A percentile compares a stretch with the other conserved stretches of the same genome.
Conservation (phyloP, 2,113 vertebrate species). For the Saguinus imperator region DNA sequence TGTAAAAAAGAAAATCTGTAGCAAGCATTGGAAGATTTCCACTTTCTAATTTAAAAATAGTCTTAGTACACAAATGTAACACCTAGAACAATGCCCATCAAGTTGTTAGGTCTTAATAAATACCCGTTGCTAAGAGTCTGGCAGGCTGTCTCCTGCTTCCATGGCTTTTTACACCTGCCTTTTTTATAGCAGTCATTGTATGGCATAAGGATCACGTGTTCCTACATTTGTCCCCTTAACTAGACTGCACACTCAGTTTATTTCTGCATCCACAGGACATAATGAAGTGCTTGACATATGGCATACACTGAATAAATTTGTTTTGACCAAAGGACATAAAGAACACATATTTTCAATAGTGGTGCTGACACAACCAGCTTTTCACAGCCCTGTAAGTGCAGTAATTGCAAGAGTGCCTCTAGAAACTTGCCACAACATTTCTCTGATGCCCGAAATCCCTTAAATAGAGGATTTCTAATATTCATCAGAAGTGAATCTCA, state of each 20-base stretch:
- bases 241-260: neutral
- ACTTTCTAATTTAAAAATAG: conserved; percentile 28
- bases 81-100: neutral
- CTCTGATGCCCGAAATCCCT: neutral
- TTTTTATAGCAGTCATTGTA: neutral
- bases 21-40: neutral
- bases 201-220: neutral
- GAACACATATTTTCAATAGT: neutral
- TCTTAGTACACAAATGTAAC: neutral
- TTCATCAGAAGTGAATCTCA: neutral
- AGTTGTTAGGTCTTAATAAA: neutral
- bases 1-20: neutral
- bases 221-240: neutral
- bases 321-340: neutral
- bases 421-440: neutral
- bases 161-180: neutral
- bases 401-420: neutral
- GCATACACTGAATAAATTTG: neutral
- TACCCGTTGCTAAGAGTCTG: neutral
- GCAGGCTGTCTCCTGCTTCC: neutral
- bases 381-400: rapidly evolving
- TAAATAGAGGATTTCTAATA: neutral
- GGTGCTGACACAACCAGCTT: neutral
- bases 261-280: neutral
- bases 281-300: neutral